These are phyloP conservation scores for Ornithoptera alexandrae DNA, from an alignment of 2,888 invertebrate genomes.

Conservation along the genomic window DNA sequence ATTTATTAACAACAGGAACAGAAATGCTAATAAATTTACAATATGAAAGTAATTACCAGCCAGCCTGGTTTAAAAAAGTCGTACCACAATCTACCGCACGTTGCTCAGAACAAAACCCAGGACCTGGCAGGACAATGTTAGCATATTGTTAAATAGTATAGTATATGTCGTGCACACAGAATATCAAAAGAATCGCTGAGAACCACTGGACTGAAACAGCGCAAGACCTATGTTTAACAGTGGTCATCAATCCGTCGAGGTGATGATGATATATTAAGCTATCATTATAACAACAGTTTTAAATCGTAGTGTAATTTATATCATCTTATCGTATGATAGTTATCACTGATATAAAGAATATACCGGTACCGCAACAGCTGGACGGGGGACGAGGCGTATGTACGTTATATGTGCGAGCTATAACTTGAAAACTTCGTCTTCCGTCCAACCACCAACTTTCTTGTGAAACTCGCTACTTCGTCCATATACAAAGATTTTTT, in stretches of 20 bases:
- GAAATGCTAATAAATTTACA: background rate
- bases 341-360: conserved; percentile 31
- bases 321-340: background rate
- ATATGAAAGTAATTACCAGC: too few species aligned
- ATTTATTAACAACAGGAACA: background rate
- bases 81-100: too few species aligned
- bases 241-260: too few species aligned
- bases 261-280: too few species aligned
- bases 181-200: too few species aligned
- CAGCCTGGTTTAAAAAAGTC: too few species aligned
- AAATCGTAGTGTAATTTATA: background rate
- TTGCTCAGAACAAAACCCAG: too few species aligned
- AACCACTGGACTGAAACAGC: too few species aligned
- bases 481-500: conserved; percentile 27
- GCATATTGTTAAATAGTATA: too few species aligned
- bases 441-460: conserved; percentile 50
- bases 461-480: conserved; percentile 36
- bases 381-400: conserved; percentile 40
- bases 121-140: too few species aligned
- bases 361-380: conserved; percentile 46
- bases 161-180: too few species aligned
- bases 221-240: too few species aligned
- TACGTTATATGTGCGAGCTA: conserved; percentile 48
- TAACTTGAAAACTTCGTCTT: conserved; percentile 56
- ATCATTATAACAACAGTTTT: background rate